Conservation (phyloP, 2,797 vertebrate species). For the Lemur catta region DNA sequence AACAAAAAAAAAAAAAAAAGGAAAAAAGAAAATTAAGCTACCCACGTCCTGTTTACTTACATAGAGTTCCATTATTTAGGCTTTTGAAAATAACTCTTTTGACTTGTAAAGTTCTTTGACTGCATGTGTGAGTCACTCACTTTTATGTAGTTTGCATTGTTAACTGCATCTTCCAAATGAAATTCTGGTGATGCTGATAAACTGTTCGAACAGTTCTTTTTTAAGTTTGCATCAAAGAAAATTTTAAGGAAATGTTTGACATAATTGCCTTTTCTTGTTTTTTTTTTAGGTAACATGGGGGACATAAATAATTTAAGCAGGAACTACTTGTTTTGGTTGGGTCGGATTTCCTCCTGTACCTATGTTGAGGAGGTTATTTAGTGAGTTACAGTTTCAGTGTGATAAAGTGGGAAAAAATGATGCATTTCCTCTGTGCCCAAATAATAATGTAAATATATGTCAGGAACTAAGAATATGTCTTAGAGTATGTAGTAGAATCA, state of each 20-base stretch:
- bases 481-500: constrained; percentile 2
- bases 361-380: background rate
- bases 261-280: constrained; percentile 13
- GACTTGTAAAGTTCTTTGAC: background rate
- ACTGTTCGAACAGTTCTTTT: constrained; percentile 44
- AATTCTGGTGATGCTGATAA: constrained; percentile 40
- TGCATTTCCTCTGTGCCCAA: constrained; percentile 41
- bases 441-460: background rate
- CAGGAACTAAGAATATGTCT: constrained; percentile 43
- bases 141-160: constrained; percentile 44
- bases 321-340: constrained; percentile 44
- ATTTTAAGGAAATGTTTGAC: constrained; percentile 48
- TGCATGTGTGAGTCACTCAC: constrained; percentile 20
- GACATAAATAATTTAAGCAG: constrained; percentile 28
- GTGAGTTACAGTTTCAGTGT: constrained; percentile 12
- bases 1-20: background rate
- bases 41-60: constrained; percentile 32
- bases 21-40: background rate
- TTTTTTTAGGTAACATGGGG: constrained; percentile 20
- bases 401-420: constrained; percentile 38
- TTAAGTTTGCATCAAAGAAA: constrained; percentile 53
- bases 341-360: constrained; percentile 29
- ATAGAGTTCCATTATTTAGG: background rate
- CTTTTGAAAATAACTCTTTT: constrained; percentile 37
- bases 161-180: constrained; percentile 42